These are phyloP conservation scores for Periphyllus acericola DNA, from an alignment of 2,888 invertebrate genomes.

Conservation along the genomic window DNA sequence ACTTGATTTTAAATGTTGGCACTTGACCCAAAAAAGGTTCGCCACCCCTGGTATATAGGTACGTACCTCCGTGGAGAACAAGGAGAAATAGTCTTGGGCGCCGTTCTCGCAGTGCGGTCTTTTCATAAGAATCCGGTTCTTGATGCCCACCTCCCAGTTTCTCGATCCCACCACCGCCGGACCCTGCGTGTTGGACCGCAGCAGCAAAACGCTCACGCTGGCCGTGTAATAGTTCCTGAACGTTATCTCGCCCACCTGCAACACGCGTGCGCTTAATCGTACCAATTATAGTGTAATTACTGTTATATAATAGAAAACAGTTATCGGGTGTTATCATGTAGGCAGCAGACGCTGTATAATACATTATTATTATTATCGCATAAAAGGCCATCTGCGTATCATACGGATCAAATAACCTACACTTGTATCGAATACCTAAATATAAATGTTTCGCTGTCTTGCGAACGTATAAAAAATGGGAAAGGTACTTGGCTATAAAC, in stretches of 20 bases:
- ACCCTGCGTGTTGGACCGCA: conserved; percentile 34
- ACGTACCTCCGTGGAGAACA: conserved; percentile 31
- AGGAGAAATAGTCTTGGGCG: conserved; percentile 59
- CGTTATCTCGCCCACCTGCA: conserved; percentile 59
- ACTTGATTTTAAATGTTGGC: no score
- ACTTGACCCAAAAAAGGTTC: not conserved
- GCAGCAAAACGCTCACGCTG: conserved; percentile 54
- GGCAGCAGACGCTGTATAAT: no score
- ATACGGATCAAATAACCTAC: no score
- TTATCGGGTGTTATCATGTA: no score
- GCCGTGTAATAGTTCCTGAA: conserved; percentile 63
- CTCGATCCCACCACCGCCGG: conserved; percentile 36
- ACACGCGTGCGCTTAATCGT: not conserved
- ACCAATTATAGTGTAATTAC: no score
- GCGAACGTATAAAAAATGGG: no score
- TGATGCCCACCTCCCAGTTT: conserved; percentile 56
- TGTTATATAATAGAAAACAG: no score
- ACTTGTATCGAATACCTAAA: no score
- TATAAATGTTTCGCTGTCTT: no score
- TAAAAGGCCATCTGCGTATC: no score
- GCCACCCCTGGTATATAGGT: conserved; percentile 10
- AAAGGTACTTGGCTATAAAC: no score
- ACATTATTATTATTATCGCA: no score
- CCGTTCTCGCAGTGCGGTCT: conserved; percentile 62
- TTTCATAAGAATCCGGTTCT: conserved; percentile 61